Evolutionary conservation across 1,140 invertebrate genomes (phyloP).

Genomic region (Panulirus ornatus): DNA sequence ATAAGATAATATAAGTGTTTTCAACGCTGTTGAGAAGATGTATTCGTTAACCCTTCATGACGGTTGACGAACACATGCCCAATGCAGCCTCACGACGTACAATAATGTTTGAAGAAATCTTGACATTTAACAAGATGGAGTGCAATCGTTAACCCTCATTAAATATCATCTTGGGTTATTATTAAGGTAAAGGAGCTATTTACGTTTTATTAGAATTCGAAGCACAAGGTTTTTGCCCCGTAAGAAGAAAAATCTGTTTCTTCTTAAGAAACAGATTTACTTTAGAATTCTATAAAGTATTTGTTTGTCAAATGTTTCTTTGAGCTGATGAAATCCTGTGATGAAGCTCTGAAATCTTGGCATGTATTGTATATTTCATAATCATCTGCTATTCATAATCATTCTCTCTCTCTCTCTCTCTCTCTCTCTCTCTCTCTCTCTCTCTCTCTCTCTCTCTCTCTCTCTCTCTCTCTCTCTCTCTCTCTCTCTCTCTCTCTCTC

Average conservation of each 20-base stretch:
- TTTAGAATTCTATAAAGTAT: neutral
- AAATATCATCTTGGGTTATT: too few relatives aligned
- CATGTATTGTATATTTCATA: neutral
- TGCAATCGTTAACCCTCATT: too few relatives aligned
- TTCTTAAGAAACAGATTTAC: neutral
- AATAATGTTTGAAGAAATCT: too few relatives aligned
- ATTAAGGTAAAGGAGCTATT: too few relatives aligned
- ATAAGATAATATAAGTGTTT: too few relatives aligned
- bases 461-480: constrained; percentile 1
- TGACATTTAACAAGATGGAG: too few relatives aligned
- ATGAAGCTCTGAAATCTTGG: neutral
- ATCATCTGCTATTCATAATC: neutral
- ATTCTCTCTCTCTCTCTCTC: constrained; percentile 26
- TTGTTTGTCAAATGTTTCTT: neutral
- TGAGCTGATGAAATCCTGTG: neutral
- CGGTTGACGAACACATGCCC: too few relatives aligned
- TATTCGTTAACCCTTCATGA: too few relatives aligned
- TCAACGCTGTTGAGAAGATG: too few relatives aligned
- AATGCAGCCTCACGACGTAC: too few relatives aligned
- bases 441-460: constrained; percentile 29
- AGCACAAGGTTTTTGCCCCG: too few relatives aligned
- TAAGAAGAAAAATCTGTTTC: neutral
- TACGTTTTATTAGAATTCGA: too few relatives aligned
- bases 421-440: constrained; percentile 29
- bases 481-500: constrained; percentile 19